Evolutionary conservation across 2,888 invertebrate species (phyloP), one percentile per base, ranked within the genome.

Genomic region (Philhelius pedissequus): DNA sequence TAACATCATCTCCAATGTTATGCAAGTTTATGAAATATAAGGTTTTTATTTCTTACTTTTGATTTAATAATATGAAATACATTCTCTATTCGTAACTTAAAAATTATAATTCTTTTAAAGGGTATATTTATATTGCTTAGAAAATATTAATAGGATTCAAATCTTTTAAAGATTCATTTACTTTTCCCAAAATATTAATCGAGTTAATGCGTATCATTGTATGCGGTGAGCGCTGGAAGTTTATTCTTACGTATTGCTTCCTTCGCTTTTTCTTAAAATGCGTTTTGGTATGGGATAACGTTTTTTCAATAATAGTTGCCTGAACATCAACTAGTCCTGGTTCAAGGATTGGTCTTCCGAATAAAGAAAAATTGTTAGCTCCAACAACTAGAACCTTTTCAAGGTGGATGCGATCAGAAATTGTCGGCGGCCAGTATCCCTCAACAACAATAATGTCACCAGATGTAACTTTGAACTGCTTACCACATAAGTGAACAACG

Each of bases 381-480:
- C 96, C 98, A 3, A 96, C 95, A 22, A 97, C 89, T 60, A 98
- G 89, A 3, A 97, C 96, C 92, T 98, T 98, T 88, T 97, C 96
- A 56, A 97, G 91, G 84, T 93, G 94, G 68, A 98, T 94, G 91
- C 94, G 92, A 89, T 97, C 97, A 0, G 97, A 96, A 71, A 94
- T 93, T 66, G 94, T 94, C 2, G 97, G 97, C 32, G 96, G 95
- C 96, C 97, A 97, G 88, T 94, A 94, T 0, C 96, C 96, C 91
- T 96, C 95, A 0, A 97, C 92, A 0, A 97, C 93, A 30, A 98
- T 93, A 3, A 97, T 92, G 91, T 98, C 98, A n/a, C 96, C 97
- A 76, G 95, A 93, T 0, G 97, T 97, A 0, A 98, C 93, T 91
- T 97, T 95, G 91, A 95, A 96, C 89, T 97, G 97, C 91, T 95